Conservation (phyloP, 2,113 vertebrate genomes). For the Phyllostomus hastatus region DNA sequence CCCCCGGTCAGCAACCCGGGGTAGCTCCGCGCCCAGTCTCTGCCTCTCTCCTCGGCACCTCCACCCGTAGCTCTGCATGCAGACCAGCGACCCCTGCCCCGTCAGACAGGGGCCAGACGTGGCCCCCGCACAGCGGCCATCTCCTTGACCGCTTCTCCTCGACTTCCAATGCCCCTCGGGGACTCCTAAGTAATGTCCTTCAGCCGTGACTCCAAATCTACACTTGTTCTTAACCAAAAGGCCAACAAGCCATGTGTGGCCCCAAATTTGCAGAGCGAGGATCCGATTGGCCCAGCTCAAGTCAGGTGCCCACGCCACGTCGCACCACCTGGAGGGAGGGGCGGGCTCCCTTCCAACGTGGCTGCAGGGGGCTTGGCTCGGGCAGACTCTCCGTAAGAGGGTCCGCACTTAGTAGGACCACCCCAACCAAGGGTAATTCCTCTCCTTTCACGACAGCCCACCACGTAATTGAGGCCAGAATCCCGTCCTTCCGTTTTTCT, state of each 20-base stretch:
- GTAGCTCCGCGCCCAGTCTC: rapidly evolving
- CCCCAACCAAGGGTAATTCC: neutral
- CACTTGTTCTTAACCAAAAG: neutral
- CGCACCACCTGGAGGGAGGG: neutral
- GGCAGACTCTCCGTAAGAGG: neutral
- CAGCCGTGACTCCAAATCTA: neutral
- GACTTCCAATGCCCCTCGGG: neutral
- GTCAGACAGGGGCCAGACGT: neutral
- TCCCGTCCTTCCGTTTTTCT: neutral
- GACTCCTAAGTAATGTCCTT: neutral
- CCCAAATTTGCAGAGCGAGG: neutral
- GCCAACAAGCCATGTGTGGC: no score
- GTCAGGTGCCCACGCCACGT: neutral
- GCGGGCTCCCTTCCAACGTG: neutral
- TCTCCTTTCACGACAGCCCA: neutral
- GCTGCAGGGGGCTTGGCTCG: neutral
- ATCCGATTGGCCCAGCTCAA: neutral
- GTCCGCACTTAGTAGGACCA: neutral
- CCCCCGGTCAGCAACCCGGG: rapidly evolving
- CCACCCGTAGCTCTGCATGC: neutral
- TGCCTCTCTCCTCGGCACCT: neutral
- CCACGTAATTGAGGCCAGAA: neutral
- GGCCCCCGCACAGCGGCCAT: neutral
- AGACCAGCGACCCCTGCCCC: neutral
- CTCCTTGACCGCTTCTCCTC: neutral